A percentile compares a stretch with the other conserved stretches of the same genome.
These are phyloP conservation scores for Torymus tubicola DNA, from an alignment of 2,888 invertebrate genomes.

Conservation along the genomic window DNA sequence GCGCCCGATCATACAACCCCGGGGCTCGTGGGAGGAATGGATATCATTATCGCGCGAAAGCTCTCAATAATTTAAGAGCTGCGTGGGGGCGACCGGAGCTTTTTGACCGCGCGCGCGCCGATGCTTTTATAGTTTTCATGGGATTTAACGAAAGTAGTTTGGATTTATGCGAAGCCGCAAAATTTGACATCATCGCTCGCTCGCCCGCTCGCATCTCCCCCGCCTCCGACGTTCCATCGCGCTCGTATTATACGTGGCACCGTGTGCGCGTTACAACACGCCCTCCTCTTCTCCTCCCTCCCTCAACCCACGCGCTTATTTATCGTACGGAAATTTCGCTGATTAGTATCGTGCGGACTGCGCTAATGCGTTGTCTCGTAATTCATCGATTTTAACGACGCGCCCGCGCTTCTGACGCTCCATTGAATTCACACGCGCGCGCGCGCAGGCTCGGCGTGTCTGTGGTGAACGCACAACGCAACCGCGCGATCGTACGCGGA, in stretches of 20 bases:
- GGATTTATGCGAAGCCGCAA: conserved; percentile 57
- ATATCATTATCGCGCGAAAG: conserved; percentile 40
- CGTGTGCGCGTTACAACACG: conserved; percentile 63
- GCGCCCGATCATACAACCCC: neutral
- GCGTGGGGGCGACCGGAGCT: neutral
- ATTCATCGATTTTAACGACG: conserved; percentile 75
- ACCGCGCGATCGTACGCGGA: neutral
- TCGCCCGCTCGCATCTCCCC: neutral
- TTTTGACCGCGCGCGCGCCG: conserved; percentile 23
- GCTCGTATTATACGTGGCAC: conserved; percentile 48
- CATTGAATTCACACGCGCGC: conserved; percentile 47
- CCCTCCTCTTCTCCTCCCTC: conserved; percentile 5
- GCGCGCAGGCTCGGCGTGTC: neutral
- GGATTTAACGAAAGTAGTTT: conserved; percentile 58
- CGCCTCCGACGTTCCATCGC: conserved; percentile 15
- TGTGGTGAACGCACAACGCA: conserved; percentile 11
- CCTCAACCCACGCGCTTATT: conserved; percentile 73
- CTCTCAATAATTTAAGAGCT: conserved; percentile 46
- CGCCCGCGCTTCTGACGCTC: conserved; percentile 45
- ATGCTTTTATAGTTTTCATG: conserved; percentile 53
- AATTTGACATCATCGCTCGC: conserved; percentile 54
- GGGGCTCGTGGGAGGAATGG: neutral
- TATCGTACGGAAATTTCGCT: conserved; percentile 76
- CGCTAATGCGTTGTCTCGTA: conserved; percentile 76
- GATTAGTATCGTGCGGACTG: conserved; percentile 76